Conservation (phyloP, 2,888 invertebrate species). For the Acanthococcus lagerstroemiae region DNA sequence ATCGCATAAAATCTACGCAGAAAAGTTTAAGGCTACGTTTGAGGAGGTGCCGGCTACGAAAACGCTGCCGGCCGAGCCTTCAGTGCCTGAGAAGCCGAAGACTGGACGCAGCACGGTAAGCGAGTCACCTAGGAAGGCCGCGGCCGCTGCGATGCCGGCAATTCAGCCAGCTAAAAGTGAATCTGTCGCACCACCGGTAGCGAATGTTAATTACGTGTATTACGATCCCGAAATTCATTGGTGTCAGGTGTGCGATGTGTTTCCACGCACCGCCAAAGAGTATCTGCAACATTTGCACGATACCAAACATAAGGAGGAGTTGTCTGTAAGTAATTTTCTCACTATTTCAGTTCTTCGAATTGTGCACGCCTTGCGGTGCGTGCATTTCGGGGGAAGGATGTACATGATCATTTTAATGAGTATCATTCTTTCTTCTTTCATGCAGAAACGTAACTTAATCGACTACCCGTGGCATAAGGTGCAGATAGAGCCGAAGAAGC, state of each 20-base stretch:
- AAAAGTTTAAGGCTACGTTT: background rate
- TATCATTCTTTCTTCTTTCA: slow-evolving; percentile 34
- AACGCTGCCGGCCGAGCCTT: background rate
- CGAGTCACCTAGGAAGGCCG: too few species aligned
- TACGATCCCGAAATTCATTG: slow-evolving; percentile 86
- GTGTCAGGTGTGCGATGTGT: slow-evolving; percentile 77
- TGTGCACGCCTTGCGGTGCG: background rate
- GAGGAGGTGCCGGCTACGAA: background rate
- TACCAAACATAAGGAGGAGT: slow-evolving; percentile 58
- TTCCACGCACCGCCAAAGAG: slow-evolving; percentile 77
- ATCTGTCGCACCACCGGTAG: too few species aligned
- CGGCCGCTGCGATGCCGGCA: background rate
- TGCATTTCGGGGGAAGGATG: background rate
- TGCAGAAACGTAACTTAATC: slow-evolving; percentile 50
- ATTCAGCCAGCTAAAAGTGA: background rate
- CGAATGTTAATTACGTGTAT: slow-evolving; percentile 62
- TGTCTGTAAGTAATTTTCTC: slow-evolving; percentile 38
- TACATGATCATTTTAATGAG: background rate
- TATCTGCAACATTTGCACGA: slow-evolving; percentile 74
- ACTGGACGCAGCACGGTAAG: too few species aligned
- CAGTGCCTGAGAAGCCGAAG: too few species aligned
- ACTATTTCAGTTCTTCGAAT: background rate
- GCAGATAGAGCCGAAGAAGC: slow-evolving; percentile 41
- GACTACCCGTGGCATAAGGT: slow-evolving; percentile 68
- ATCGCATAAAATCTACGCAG: background rate